Evolutionary conservation across 2,797 vertebrate genomes (phyloP), one percentile per base, ranked within the genome.

Genomic region (Hipposideros larvatus): DNA sequence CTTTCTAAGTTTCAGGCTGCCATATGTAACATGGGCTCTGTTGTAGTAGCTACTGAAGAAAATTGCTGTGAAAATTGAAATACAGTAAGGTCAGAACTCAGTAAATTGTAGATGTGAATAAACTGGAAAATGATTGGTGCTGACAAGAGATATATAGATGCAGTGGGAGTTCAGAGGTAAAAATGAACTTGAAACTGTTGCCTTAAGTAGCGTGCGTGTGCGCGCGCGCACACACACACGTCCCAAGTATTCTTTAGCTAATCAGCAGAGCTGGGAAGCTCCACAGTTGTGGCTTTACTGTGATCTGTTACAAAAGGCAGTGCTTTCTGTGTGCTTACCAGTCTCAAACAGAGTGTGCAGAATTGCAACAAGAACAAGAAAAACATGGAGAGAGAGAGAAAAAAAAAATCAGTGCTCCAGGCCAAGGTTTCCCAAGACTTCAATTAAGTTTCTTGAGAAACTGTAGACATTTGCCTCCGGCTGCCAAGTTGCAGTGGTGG

Each of bases 1-100:
- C 34, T 70, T 75, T 37, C 59, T 66, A 55, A 83, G 48, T 70
- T 53, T 41, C 16, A 19, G 7, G 26, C 41, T 73, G 31, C 43
- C 53, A 8, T 11, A 11, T 16, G 26, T 28, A 51, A 83, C 71
- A 59, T 4, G 26, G 24, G 46, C 15, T 68, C 55, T 15, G 10
- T 78, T 68, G 46, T 2, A 28, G 46, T 5, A 71, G 26, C 46
- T 43, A 31, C 31, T 2, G 4, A 94, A 63, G 46, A 88, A 79
- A 95, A 65, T 4, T 37, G 5, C 53, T 48, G 2, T 22, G 46
- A 96, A 84, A 31, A 86, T 34, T 75, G 87, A 93, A 43, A n/a
- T 16, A 84, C 55, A 90, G 21, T 43, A 73, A 93, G 11, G 51
- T 87, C 89, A 78, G 51, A 70, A 31, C 15, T 71, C 73, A 37